phyloP scores from a whole-genome alignment of 2,888 invertebrate genomes.

The Folsomia candida region DNA sequence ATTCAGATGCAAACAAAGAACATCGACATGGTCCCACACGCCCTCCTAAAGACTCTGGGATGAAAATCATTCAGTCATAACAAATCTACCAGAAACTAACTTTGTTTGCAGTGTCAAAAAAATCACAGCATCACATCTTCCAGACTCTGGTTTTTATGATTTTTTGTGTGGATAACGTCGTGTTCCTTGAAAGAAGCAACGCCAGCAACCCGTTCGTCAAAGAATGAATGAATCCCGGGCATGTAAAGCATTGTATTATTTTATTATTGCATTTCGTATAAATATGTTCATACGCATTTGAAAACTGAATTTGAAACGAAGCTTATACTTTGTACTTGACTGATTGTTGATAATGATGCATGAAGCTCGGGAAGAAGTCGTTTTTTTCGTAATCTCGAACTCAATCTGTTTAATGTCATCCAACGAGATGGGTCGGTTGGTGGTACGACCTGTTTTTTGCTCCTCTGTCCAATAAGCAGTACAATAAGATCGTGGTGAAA shows the following conservation, averaged over 20 bases:
- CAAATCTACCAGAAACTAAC: neutral
- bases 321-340: neutral
- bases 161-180: neutral
- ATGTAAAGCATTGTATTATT: neutral
- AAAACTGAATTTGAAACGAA: neutral
- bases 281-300: no score
- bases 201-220: no score
- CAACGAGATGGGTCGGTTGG: neutral
- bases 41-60: no score
- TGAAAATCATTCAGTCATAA: neutral
- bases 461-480: neutral
- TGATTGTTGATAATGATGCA: neutral
- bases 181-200: neutral
- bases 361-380: neutral
- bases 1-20: no score
- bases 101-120: neutral
- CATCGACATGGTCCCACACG: no score
- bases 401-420: neutral
- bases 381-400: neutral
- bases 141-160: neutral
- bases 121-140: neutral
- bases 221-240: neutral
- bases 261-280: neutral
- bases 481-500: neutral
- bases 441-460: neutral